Base-by-base conservation (phyloP, 2,888 invertebrate genomes). In the Alentia gelatinosa region DNA sequence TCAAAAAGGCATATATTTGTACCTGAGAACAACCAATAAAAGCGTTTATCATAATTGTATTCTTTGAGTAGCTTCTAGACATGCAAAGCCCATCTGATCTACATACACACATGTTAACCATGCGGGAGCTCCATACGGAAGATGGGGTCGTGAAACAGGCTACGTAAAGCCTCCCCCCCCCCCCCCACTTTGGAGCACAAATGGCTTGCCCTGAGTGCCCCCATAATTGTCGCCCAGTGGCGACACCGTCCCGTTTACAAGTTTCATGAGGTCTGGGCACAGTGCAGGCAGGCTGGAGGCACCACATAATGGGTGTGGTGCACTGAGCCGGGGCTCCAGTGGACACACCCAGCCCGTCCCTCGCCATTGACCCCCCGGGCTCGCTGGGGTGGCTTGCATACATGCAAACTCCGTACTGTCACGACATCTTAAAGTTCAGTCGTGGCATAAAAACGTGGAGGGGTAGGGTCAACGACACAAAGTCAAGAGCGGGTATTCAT, bases 261-360 rank as follows among this genome's bases (percentile, higher is more conserved):
- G 68, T 68, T 68, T 68, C 68, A 68, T 68, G 68, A 68, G 68
- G 68, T 68, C 68, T 68, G 68, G n/a, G 30, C n/a, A 68, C 26
- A 68, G 68, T 68, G 12, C 1, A 15, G 0, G 12, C 4, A 9
- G 26, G 12, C 68, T 56, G 3, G 1, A 56, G 56, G 56, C 56
- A 42, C 7, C 7, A 42, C 15, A 15, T 42, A 42, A 9, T 56
- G 19, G 56, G 56, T 56, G 9, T 56, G 5, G 19, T n/a, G 56
- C 47, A 12, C 47, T 47, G 9, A 47, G 56, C 5, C 19, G 56
- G 56, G 56, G 7, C 47, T 42, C 9, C 47, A 42, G 9, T 42
- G 9, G 47, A 56, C 56, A 56, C n/a, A 56, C 56, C n/a, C 56
- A 56, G 19, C 47, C 19, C 7, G 7, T 47, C 47, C 47, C 47